These are phyloP conservation scores for Papilio machaon DNA, from an alignment of 1,140 invertebrate species.

Conservation along the genomic window DNA sequence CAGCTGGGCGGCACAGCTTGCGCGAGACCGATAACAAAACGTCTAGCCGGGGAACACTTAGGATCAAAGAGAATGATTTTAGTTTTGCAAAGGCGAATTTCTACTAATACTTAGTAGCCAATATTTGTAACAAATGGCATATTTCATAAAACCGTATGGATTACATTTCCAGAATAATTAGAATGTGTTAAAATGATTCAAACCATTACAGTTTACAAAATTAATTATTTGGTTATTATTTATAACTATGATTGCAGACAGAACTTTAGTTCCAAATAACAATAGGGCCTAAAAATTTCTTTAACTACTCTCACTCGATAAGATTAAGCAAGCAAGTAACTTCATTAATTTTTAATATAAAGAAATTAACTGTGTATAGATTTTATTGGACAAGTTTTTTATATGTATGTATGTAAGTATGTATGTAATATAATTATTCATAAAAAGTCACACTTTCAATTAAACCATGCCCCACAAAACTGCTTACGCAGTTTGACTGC, in stretches of 20 bases:
- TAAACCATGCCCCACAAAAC: too few species aligned
- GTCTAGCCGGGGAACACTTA: conserved; percentile 7
- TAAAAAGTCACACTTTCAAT: too few species aligned
- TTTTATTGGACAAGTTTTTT: too few species aligned
- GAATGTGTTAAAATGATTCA: neutral
- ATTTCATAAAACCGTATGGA: neutral
- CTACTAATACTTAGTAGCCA: neutral
- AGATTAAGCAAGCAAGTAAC: neutral
- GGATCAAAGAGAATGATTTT: conserved; percentile 5
- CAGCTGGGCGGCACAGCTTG: conserved; percentile 12
- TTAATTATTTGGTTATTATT: neutral
- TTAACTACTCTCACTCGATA: neutral
- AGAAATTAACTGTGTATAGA: neutral
- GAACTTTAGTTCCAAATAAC: neutral
- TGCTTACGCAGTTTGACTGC: too few species aligned
- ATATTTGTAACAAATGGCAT: neutral
- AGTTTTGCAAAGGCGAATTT: neutral
- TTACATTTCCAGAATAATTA: neutral
- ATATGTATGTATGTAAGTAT: too few species aligned
- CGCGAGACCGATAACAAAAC: conserved; percentile 1
- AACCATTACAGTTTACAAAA: neutral
- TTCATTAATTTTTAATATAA: neutral
- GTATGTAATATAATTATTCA: too few species aligned
- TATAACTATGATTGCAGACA: neutral
- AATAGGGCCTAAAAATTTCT: neutral